Percentiles rank a stretch among this genome's conserved stretches.
Conservation (phyloP, 2,797 vertebrate species). For the Lutjanus campechanus region DNA sequence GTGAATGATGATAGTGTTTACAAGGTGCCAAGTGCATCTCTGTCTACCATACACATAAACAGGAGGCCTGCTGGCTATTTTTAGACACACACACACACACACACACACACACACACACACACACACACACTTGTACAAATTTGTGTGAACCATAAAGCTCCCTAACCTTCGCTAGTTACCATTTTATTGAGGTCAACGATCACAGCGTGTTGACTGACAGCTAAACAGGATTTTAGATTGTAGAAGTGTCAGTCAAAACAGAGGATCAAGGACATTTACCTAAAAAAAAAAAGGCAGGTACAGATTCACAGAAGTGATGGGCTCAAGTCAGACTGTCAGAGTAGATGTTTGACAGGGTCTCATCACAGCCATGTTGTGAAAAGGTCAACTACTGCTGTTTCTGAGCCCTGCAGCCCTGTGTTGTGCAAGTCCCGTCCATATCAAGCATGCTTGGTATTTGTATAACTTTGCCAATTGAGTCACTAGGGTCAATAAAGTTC, state of each 20-base stretch:
- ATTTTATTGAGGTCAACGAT: constrained; percentile 33
- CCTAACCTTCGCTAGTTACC: background rate
- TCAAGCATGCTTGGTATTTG: constrained; percentile 22
- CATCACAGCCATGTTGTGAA: constrained; percentile 12
- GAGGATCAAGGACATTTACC: background rate
- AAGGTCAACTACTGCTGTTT: background rate
- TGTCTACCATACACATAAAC: too few relatives aligned
- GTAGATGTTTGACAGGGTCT: background rate
- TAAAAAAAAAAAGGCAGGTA: constrained; percentile 1
- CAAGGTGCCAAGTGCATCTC: too few relatives aligned
- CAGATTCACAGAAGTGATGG: background rate
- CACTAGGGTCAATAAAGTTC: constrained; percentile 26
- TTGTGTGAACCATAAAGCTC: constrained; percentile 18
- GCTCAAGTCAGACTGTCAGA: background rate
- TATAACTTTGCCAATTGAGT: constrained; percentile 14
- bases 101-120: too few relatives aligned
- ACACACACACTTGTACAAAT: background rate
- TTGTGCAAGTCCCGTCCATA: constrained; percentile 26
- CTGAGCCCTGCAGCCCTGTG: background rate
- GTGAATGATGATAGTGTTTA: constrained; percentile 28
- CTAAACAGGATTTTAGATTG: background rate
- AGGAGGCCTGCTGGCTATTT: too few relatives aligned
- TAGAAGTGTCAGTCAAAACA: constrained; percentile 18
- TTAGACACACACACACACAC: background rate
- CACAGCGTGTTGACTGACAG: constrained; percentile 10